Base-by-base conservation (phyloP, 2,888 invertebrate species). In the Polylopha cassiicola region DNA sequence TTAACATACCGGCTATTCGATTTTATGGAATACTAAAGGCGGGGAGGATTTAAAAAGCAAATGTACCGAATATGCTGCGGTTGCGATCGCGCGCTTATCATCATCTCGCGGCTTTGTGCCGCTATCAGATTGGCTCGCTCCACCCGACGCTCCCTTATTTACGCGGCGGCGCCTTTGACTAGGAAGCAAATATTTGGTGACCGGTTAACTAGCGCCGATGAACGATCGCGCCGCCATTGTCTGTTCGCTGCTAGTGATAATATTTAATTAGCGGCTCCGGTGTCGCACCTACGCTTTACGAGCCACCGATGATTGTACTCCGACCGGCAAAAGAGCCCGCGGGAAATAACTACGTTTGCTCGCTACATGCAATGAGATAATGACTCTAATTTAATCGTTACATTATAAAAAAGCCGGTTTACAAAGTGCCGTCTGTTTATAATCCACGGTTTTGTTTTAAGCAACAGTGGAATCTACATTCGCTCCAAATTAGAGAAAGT, bases 241-340 rank as follows among this genome's bases (percentile, higher is more conserved):
- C 73, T 78, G 71, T 68, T 61, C 61, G 60, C 61, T 65, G 73
- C 72, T 51, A 70, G 69, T 79, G 79, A 79, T 81, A 81, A 82
- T 82, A 81, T 84, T 81, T 84, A 82, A 84, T 84, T 80, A 84
- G 80, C 73, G 73, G 67, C 70, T 61, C 51, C 65, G 71, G 63
- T 74, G 77, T 82, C 74, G 73, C 81, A 79, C 82, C 81, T 79
- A 63, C 65, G 61, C 69, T 64, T 61, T 60, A 61, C 58, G 53
- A 61, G 55, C 51, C 43, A 59, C 59, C 47, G 51, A 55, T 61
- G 63, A 62, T 52, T 51, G 53, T 57, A 57, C 55, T 56, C 65
- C 56, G 59, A 53, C 57, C 55, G 60, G 65, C 56, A 65, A 71
- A 72, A 73, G 70, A 50, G 72, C 73, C 76, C 65, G 75, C 72